Base-by-base conservation (phyloP, 64 coral and sea anemone species). In the Anthopleura sola region DNA sequence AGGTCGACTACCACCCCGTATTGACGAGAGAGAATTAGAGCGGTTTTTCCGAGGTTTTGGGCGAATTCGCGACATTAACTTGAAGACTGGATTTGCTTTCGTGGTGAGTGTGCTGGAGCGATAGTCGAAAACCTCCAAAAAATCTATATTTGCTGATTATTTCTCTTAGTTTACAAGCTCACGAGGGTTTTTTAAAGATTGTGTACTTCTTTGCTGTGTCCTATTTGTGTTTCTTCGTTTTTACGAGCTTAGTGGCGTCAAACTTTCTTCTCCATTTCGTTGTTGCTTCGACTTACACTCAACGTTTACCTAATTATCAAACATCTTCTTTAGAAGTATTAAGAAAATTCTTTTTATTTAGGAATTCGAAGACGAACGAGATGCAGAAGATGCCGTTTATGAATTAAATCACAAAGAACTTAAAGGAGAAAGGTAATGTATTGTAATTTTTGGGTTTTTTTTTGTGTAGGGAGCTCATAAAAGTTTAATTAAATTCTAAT, bases 381-480 rank as follows among this genome's bases (percentile, higher is more conserved):
- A 98, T 94, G 96, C 96, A 54, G 92, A 99, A 87, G 96, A 99
- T 82, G 96, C 96, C 46, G 96, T 99, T n/a, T 94, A 99, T 83
- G 96, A 99, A 69, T 66, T 99, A 51, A 99, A 99, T 75, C 93
- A 99, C 74, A 99, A 99, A 68, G 96, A 99, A 39, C 78, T 99
- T 20, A 57, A 94, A 57, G 96, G 92, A 85, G 95, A 94, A 89
- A 94, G 95, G 95, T 98, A 91, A 24, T 9, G 62, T 68, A 24
- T 6, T 6, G 3, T 4, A 68, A 48, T 5, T 11, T 48, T 48
- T 11, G 46, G 3, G 46, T 48, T 5, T 48, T 48, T 48, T 3
- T 11, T 11, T n/a, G n/a, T 53, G 50, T 6, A 53, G 50, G 50
- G 13, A 53, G 50, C 50, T 17, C 50, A 53, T 53, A 13, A 53